Percentiles rank a stretch among this genome's conserved stretches.
phyloP scores from a whole-genome alignment of 2,797 vertebrate species.

The Trachops cirrhosus region DNA sequence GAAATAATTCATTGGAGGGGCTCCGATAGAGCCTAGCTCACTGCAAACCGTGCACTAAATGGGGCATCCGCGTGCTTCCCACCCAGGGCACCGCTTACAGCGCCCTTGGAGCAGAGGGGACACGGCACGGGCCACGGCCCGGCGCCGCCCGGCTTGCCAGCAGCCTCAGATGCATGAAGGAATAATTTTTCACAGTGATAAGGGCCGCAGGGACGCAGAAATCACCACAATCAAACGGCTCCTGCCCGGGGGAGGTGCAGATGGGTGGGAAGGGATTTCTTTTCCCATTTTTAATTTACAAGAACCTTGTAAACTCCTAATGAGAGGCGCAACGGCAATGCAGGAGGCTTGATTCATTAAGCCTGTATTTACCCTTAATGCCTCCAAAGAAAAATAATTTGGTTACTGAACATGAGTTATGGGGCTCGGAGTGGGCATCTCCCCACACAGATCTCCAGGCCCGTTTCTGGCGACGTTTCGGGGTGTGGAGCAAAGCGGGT shows the following conservation, averaged over 20 bases:
- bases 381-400: slow-evolving; percentile 66
- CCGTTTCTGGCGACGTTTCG: fast-evolving
- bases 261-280: slow-evolving; percentile 66
- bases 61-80: slow-evolving; percentile 72
- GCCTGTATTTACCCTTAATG: slow-evolving; percentile 63
- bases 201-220: slow-evolving; percentile 69
- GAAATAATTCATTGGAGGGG: slow-evolving; percentile 74
- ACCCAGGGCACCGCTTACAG: slow-evolving; percentile 53
- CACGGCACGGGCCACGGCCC: slow-evolving; percentile 15
- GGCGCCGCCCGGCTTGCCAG: neutral
- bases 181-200: slow-evolving; percentile 70
- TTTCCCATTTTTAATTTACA: slow-evolving; percentile 76
- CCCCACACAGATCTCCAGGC: fast-evolving
- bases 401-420: slow-evolving; percentile 37
- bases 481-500: neutral
- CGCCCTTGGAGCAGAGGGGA: neutral
- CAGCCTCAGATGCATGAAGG: slow-evolving; percentile 74
- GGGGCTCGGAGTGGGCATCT: neutral
- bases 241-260: slow-evolving; percentile 61
- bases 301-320: slow-evolving; percentile 75
- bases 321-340: slow-evolving; percentile 65
- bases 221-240: slow-evolving; percentile 55
- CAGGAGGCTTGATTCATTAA: slow-evolving; percentile 65
- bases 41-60: slow-evolving; percentile 79
- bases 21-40: slow-evolving; percentile 77